Evolutionary conservation across 2,888 invertebrate genomes (phyloP), one percentile per base, ranked within the genome.

Genomic region (Lypha dubia): DNA sequence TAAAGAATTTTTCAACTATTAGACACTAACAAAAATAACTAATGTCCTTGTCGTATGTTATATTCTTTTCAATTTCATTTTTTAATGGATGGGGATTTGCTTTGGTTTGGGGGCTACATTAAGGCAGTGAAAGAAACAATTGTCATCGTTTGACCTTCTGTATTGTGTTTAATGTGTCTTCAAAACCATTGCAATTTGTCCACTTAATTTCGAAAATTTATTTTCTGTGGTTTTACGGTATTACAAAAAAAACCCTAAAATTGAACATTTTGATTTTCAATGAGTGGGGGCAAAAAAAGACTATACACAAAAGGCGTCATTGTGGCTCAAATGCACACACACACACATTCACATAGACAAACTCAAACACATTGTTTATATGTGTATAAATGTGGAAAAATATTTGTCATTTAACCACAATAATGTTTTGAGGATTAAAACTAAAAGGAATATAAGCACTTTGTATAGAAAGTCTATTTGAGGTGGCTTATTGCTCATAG

Each of bases 131-230:
- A 38, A 1, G 35, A 38, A 20, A 17, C 2, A n/a, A 2, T 32
- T 68, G 15, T 17, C 7, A 49, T 17, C 7, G 38, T 51, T 58
- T 73, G 46, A n/a, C 44, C 46, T 58, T 73, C 22, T 49, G 24
- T 8, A 38, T 53, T 62, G 41, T 53, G n/a, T 51, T 20, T 65
- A 24, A 35, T 32, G 49, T 60, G 35, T 44, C 44, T 63, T 35
- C 22, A n/a, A 44, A 79, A 58, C 56, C 74, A 62, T 46, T 68
- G 63, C 32, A 49, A 77, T 56, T 62, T 79, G 65, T 60, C 46
- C 49, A 53, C 63, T 71, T 84, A 80, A 80, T 80, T 84, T 80
- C 9, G 1, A 68, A 80, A 80, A 76, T 60, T 76, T 60, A 71
- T 71, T 75, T 80, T n/a, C n/a, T 79, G 75, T 44, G 79, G 80